Evolutionary conservation across 2,888 invertebrate genomes (phyloP).

Genomic region (Leptura quadrifasciata): DNA sequence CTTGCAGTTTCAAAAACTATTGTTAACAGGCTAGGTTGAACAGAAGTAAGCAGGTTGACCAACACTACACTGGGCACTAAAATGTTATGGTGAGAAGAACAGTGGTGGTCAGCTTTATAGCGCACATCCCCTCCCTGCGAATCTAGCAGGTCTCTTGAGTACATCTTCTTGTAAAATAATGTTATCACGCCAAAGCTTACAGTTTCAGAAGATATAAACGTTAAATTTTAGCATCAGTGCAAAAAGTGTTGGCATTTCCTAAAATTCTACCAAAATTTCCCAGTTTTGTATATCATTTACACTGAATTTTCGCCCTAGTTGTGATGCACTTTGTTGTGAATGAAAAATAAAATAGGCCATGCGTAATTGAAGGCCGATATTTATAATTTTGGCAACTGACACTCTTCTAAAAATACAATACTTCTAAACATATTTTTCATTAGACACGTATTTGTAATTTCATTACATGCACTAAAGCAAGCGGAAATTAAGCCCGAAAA

Average conservation of each 20-base stretch:
- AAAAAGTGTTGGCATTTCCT: not conserved
- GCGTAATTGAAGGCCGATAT: not conserved
- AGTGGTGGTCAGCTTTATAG: constrained; percentile 63
- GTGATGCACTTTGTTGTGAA: not conserved
- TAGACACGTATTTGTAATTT: not conserved
- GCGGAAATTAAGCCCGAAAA: too few relatives aligned
- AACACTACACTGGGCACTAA: constrained; percentile 63
- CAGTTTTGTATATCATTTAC: not conserved
- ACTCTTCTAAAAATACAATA: not conserved
- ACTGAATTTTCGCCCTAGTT: not conserved
- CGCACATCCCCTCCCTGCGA: constrained; percentile 57
- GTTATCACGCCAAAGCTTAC: constrained; percentile 24
- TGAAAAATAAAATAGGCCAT: not conserved
- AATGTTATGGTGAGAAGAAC: constrained; percentile 57
- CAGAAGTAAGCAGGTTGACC: constrained; percentile 43
- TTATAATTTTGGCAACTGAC: not conserved
- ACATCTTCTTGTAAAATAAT: constrained; percentile 41
- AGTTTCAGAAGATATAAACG: constrained; percentile 27
- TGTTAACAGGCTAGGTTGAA: constrained; percentile 27
- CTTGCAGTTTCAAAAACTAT: constrained; percentile 43
- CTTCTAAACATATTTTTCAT: not conserved
- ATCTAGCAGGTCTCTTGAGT: constrained; percentile 37
- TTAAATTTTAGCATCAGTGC: constrained; percentile 8
- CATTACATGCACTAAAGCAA: not conserved
- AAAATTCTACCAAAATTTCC: not conserved